These are phyloP conservation scores for Xiphophorus couchianus DNA, from an alignment of 2,113 vertebrate genomes.

Conservation along the genomic window DNA sequence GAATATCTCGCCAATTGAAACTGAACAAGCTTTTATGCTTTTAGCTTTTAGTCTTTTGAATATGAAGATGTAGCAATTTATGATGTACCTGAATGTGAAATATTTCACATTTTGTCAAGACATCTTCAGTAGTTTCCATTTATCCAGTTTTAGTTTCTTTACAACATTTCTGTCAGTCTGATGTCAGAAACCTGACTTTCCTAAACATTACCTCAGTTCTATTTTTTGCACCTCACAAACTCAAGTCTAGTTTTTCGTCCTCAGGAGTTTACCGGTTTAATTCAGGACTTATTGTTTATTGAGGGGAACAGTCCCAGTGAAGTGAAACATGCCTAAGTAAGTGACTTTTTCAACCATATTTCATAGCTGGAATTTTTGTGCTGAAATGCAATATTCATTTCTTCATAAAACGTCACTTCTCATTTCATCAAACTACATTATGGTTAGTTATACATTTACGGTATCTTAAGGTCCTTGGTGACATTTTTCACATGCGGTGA, in stretches of 20 bases:
- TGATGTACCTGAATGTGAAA: no score
- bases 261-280: neutral
- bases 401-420: neutral
- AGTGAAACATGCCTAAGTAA: neutral
- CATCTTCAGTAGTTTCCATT: neutral
- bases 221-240: neutral
- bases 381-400: neutral
- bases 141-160: neutral
- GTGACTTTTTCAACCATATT: neutral
- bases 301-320: neutral
- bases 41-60: no score
- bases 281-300: neutral
- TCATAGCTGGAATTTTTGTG: neutral
- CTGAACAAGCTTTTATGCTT: no score
- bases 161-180: neutral
- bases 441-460: neutral
- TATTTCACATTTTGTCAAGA: neutral
- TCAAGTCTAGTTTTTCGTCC: neutral
- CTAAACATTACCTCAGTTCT: neutral
- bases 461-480: neutral
- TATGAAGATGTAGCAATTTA: no score
- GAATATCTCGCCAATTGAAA: no score
- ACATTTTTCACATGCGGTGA: neutral
- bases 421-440: neutral
- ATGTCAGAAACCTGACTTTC: neutral